phyloP scores from a whole-genome alignment of 1,140 invertebrate species.

The Lamellibrachia luymesi region DNA sequence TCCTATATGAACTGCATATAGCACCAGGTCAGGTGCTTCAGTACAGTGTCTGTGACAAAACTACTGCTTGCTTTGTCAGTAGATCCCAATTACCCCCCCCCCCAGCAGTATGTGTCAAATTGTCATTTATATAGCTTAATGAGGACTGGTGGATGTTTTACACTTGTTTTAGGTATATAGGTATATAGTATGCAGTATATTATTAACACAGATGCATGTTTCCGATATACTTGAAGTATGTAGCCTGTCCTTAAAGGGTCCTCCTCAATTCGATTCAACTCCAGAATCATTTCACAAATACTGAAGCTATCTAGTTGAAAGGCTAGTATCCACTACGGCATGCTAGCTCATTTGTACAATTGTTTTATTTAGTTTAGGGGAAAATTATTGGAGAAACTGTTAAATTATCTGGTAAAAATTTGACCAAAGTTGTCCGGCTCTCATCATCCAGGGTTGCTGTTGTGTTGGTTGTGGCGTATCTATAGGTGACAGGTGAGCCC shows the following conservation, averaged over 20 bases:
- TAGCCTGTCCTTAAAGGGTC: not conserved
- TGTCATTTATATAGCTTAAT: not conserved
- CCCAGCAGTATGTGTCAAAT: not conserved
- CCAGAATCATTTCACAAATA: no score
- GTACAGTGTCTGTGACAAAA: not conserved
- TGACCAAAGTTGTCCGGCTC: no score
- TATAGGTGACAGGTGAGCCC: no score
- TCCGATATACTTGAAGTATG: not conserved
- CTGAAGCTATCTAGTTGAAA: no score
- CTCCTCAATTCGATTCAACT: no score
- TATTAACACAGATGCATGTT: not conserved
- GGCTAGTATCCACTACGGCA: no score
- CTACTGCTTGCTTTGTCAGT: not conserved
- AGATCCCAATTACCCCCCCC: not conserved
- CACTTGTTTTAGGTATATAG: not conserved
- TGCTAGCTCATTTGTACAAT: no score
- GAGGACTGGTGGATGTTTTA: not conserved
- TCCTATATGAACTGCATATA: not conserved
- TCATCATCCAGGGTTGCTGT: no score
- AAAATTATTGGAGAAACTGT: no score
- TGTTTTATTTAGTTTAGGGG: no score
- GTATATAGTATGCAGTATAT: not conserved
- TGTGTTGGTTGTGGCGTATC: no score
- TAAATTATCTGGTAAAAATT: no score
- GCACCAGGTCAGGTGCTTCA: not conserved